Base-by-base conservation (phyloP, 2,888 invertebrate genomes). In the Diarsia dahlii region DNA sequence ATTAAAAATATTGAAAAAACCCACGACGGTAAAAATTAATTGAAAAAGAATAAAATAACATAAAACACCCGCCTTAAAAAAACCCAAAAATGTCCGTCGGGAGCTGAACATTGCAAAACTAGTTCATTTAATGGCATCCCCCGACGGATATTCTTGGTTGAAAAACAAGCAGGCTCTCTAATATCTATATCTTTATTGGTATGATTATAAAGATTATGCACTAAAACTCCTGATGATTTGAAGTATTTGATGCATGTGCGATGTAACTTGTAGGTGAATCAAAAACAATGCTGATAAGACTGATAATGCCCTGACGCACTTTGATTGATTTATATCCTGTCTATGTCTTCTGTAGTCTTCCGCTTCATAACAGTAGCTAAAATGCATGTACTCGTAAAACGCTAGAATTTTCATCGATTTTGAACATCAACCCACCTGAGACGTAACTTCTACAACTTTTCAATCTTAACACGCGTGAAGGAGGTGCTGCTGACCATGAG, bases 211-310 rank as follows among this genome's bases (percentile, higher is more conserved):
- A 67, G 72, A 78, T 67, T 67, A 78, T 48, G 6, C 28, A 78
- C 15, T 56, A 18, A 54, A 48, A n/a, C 54, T 48, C 45, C n/a
- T 20, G 13, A 39, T 23, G 34, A n/a, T 62, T 34, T 9, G 9
- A 56, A 72, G 45, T 63, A 50, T 9, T 48, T 13, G 13, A 13
- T 63, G 34, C 71, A 34, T 48, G 10, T 66, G 52, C n/a, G 8
- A 60, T 20, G 46, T 78, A 13, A 56, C 23, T 56, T 45, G 52
- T 56, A 72, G n/a, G n/a, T n/a, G n/a, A 71, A 72, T 72, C 50
- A 52, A 79, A 72, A 73, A 67, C 67, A 79, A 79, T 58, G 9
- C 20, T 79, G 78, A 72, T 72, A 72, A 78, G 79, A 39, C 8
- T 39, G 39, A 72, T 23, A 72, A 3, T 45, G 8, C 56, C 67